phyloP scores from a whole-genome alignment of 35 echinoderm and acorn worm genomes.

The Patiria miniata region DNA sequence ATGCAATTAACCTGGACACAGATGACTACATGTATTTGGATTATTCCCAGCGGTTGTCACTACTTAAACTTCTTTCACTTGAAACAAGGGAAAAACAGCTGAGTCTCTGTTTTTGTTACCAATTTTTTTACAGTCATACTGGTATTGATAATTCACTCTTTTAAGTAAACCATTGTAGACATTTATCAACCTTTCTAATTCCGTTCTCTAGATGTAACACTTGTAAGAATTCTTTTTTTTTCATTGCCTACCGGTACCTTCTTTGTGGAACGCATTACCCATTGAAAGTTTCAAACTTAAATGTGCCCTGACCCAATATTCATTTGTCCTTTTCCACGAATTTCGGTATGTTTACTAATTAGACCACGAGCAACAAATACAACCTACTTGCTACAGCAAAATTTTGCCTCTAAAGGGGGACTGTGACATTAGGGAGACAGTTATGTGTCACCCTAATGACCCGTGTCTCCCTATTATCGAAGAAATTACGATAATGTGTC shows the following conservation, averaged over 20 bases:
- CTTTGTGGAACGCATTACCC: not conserved
- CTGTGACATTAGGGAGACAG: no score
- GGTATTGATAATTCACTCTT: not conserved
- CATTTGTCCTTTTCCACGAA: no score
- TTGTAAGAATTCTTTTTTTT: not conserved
- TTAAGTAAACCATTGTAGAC: not conserved
- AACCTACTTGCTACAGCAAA: no score
- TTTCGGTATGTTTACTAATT: no score
- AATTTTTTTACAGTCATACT: not conserved
- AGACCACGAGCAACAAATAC: no score
- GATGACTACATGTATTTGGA: not conserved
- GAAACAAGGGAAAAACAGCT: not conserved
- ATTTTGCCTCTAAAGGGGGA: no score
- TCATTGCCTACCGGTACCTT: not conserved
- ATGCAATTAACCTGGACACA: not conserved
- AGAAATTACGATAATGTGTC: no score
- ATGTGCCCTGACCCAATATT: no score
- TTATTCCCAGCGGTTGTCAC: not conserved
- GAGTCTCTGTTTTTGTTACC: not conserved
- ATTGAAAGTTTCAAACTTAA: not conserved
- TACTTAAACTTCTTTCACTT: not conserved
- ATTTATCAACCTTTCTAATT: not conserved
- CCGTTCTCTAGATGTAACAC: not conserved
- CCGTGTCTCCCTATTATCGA: no score
- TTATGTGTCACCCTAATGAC: no score